Evolutionary conservation across 1,140 invertebrate genomes (phyloP), one percentile per base, ranked within the genome.

Genomic region (Apolygus lucorum): DNA sequence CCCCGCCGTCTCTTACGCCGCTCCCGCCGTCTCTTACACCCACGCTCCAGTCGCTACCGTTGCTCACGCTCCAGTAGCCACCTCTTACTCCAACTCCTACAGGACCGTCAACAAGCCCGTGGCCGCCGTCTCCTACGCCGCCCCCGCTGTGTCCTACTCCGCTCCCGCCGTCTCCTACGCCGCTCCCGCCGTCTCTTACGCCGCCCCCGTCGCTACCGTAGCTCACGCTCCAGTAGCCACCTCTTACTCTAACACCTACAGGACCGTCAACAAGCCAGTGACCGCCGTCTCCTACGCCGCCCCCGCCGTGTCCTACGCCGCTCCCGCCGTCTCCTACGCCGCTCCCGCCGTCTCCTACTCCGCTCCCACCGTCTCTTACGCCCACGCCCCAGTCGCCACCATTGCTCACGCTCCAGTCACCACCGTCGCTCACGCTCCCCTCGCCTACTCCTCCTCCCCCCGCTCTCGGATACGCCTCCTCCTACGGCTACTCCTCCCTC

Each of bases 171-270:
- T 34, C 28, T 28, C 64, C 28, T 28, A 28, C 64, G 64, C 64
- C n/a, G 29, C 64, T 24, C 27, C 64, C 28, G 27, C 64, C 2
- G 64, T 66, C 27, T 27, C 64, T 34, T 29, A 26, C 28, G 64
- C 34, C 28, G 64, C 64, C 28, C 64, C n/a, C n/a, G 64, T 66
- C 27, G 64, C 64, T 34, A 66, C 64, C 28, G 64, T 66, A 17
- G 64, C 64, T 26, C 64, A 66, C 64, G 64, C 64, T 34, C 64
- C 64, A 34, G 64, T 66, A n/a, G 64, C 64, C 64, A 66, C 64
- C 28, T 66, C 64, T n/a, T 66, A 66, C 64, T 66, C 64, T 66
- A 66, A 66, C 64, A 34, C 64, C 64, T 66, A 66, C 64, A 66
- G 64, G 29, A 66, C 64, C n/a, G 64, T 66, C 64, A 66, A 66